phyloP scores from a whole-genome alignment of 2,113 vertebrate genomes.

The Odontophorus gujanensis region DNA sequence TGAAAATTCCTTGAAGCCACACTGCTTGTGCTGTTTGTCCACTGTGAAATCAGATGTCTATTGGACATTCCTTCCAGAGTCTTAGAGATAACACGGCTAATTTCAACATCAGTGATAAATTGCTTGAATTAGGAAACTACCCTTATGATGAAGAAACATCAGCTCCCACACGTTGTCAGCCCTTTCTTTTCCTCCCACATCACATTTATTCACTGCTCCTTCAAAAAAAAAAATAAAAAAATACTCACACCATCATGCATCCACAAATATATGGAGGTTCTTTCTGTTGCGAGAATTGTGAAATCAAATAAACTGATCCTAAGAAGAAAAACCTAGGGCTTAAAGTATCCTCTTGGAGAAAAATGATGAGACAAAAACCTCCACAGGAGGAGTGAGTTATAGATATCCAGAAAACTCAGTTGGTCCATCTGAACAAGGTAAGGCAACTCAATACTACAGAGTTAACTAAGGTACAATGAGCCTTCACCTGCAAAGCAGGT shows the following conservation, averaged over 20 bases:
- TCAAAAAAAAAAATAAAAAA: neutral
- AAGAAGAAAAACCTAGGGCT: neutral
- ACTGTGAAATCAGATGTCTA: neutral
- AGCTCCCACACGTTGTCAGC: neutral
- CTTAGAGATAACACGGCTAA: neutral
- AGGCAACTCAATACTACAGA: neutral
- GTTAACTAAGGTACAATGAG: neutral
- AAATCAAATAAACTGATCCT: neutral
- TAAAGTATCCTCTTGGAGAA: neutral
- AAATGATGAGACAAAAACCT: too few relatives aligned
- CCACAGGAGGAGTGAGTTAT: neutral
- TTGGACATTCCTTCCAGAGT: neutral
- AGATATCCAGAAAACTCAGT: neutral
- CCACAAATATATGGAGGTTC: neutral
- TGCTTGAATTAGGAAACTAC: neutral
- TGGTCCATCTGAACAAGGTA: neutral
- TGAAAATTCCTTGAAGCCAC: neutral
- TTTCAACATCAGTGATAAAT: fast-evolving
- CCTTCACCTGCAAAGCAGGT: neutral
- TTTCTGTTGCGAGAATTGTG: neutral
- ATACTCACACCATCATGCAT: neutral
- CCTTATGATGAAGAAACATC: neutral
- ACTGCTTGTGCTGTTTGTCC: neutral
- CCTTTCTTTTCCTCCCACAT: neutral
- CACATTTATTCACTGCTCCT: neutral